Evolutionary conservation across 2,888 invertebrate genomes (phyloP).

Genomic region (Chaitophorus viminalis): DNA sequence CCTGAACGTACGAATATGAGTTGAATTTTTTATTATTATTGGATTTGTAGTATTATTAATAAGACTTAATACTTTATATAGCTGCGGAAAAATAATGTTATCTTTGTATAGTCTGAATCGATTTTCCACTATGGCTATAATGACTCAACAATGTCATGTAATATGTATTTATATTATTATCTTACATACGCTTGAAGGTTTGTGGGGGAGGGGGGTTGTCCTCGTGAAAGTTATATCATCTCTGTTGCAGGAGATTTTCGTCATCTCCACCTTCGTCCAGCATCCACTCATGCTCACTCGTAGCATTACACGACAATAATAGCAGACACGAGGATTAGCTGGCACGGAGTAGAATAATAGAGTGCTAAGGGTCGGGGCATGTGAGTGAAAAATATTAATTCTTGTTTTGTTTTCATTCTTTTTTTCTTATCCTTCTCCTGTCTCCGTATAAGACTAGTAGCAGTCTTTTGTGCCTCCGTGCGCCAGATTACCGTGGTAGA

Average conservation of each 20-base stretch:
- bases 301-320: neutral
- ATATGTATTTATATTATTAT: neutral
- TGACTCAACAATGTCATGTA: neutral
- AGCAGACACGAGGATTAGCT: conserved; percentile 16
- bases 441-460: neutral
- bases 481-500: neutral
- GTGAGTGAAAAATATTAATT: conserved; percentile 21
- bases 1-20: neutral
- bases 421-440: neutral
- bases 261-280: neutral
- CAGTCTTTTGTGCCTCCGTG: conserved; percentile 1
- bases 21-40: neutral
- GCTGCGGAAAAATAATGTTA: neutral
- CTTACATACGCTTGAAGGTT: neutral
- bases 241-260: neutral
- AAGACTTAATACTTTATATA: neutral
- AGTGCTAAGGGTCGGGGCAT: neutral
- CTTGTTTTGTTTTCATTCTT: neutral
- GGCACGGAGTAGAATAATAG: neutral
- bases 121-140: neutral
- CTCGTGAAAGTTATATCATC: neutral
- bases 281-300: neutral
- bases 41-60: neutral
- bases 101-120: neutral
- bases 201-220: neutral